Base-by-base conservation (phyloP, 2,113 vertebrate species). In the Taurulus bubalis region DNA sequence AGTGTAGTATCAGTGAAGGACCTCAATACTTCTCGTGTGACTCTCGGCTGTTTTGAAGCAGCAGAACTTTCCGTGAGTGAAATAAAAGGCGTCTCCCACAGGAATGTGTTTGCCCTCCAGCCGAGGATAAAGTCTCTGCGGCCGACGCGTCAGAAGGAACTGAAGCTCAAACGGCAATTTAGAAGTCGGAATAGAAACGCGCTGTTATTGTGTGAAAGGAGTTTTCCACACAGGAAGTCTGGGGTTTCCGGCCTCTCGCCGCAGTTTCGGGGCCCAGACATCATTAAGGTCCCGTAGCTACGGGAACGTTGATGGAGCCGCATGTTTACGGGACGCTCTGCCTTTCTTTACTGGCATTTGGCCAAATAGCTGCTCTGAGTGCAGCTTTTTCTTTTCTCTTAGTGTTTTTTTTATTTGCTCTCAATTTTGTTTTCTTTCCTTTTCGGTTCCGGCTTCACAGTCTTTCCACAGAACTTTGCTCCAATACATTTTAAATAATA, bases 201-300 rank as follows among this genome's bases (percentile, higher is more conserved):
- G 64, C 24, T 34, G 16, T 8, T 58, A 15, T 65, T 55, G 53
- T 0, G 26, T 40, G 64, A 71, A 65, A 47, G 16, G 30, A 66
- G 38, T 88, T 87, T n/a, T 78, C 84, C 88, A 85, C 22, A 45
- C 2, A 49, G 76, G 67, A 64, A 73, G 11, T 75, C 70, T 74
- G 84, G 69, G n/a, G 82, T 66, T 87, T 78, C 72, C 77, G 71
- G 77, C 69, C 4, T 49, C 71, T 60, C 4, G 7, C 74, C 77
- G 2, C 71, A 78, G 81, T 47, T 79, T 63, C 16, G 74, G 45
- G 12, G 58, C 28, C 1, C 6, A 65, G 83, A 72, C 74, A 0
- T 69, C 14, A 7, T 40, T 62, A 47, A 7, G 55, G 78, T 77
- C 51, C 40, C 47, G 12, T 1, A 20, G 34, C 59, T 40, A 69